Evolutionary conservation across 2,797 vertebrate species (phyloP), one percentile per base, ranked within the genome.

Genomic region (Clarias fuscus): DNA sequence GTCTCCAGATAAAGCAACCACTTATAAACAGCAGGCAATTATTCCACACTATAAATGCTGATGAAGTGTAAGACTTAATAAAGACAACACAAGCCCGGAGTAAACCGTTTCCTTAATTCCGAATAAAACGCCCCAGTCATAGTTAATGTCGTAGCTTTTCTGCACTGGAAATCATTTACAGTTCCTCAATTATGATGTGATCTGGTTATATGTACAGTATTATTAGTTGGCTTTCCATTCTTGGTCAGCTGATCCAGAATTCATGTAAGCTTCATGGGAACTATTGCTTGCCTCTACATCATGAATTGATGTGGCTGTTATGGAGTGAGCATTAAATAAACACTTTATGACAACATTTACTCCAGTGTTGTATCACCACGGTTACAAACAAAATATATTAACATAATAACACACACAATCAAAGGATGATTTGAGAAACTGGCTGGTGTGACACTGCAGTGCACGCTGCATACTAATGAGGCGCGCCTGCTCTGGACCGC

Each of bases 401-500:
- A 86, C 87, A 88, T 86, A 87, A 88, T 90, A 89, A 90, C 87
- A 89, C 88, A 89, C 83, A 87, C 87, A 87, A 81, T 89, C 78
- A 84, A 86, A 87, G 67, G 68, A 79, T 86, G 84, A 88, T 89
- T 89, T 85, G 85, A 84, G 86, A 82, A 84, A 76, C 72, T 77
- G 84, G 79, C 86, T 90, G 86, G 72, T 88, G 71, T 80, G 88
- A 86, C 86, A 85, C 61, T 40, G 17, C 3, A 5, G 59, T 78
- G 86, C 64, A 81, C 78, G 56, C 81, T 37, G 87, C 71, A 84
- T 85, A 62, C 85, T 89, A 37, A 87, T 73, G 56, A 90, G 82
- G 88, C 59, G 8, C 73, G 75, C 13, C 53, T 14, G 82, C 68
- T 77, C 78, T 59, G 84, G 85, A 76, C 81, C 68, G 76, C 79